These are phyloP conservation scores for Parapristionchus giblindavisi DNA, from an alignment of 2,888 invertebrate species.

Conservation along the genomic window DNA sequence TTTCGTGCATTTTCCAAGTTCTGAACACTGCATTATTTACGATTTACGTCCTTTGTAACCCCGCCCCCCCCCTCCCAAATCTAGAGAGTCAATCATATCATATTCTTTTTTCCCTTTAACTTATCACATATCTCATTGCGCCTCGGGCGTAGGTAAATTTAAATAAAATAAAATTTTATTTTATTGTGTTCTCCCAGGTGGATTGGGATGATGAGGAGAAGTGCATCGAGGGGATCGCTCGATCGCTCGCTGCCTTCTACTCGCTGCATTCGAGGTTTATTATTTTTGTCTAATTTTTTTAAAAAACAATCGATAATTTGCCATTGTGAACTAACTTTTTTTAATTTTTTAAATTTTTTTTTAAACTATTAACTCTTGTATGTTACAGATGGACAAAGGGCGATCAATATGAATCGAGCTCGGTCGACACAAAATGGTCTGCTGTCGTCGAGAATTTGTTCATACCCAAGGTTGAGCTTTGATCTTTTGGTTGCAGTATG, in stretches of 20 bases:
- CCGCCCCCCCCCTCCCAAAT: too few relatives aligned
- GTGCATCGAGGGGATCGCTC: constrained; percentile 51
- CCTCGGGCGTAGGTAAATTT: too few relatives aligned
- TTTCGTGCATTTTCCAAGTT: too few relatives aligned
- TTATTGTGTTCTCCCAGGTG: too few relatives aligned
- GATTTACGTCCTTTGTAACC: too few relatives aligned
- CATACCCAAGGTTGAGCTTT: constrained; percentile 30
- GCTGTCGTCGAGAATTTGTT: constrained; percentile 28
- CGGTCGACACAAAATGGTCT: constrained; percentile 13
- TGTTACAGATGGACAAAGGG: constrained; percentile 21
- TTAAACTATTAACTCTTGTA: not conserved
- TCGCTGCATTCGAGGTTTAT: constrained; percentile 37
- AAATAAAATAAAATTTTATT: too few relatives aligned
- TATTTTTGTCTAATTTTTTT: not conserved
- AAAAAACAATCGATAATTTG: not conserved
- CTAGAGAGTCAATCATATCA: too few relatives aligned
- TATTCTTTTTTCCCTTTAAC: too few relatives aligned
- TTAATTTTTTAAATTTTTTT: not conserved
- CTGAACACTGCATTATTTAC: too few relatives aligned
- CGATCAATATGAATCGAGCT: constrained; percentile 10
- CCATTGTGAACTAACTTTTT: not conserved
- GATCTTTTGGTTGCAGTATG: not conserved
- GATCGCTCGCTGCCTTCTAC: constrained; percentile 52
- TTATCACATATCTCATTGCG: too few relatives aligned
- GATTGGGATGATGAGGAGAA: constrained; percentile 43